Percentiles rank a stretch among this genome's conserved stretches.
These are phyloP conservation scores for Paradoxurus hermaphroditus DNA, from an alignment of 2,113 vertebrate genomes.

Conservation along the genomic window DNA sequence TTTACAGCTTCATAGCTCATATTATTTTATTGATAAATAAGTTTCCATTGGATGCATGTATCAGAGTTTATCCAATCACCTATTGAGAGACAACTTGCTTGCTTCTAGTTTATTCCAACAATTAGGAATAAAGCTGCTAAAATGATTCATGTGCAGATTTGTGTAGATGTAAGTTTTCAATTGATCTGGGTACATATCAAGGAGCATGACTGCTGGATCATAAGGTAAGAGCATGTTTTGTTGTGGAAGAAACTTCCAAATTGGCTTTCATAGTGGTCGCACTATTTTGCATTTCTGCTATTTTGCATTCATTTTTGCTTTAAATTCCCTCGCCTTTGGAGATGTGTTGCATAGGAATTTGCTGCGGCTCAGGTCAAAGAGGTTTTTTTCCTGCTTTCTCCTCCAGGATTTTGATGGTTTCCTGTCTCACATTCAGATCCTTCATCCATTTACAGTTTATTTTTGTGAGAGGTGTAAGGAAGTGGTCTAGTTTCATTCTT, in stretches of 20 bases:
- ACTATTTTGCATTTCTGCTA: neutral
- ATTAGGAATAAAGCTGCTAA: neutral
- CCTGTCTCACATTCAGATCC: too few species aligned
- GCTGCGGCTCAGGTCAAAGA: too few species aligned
- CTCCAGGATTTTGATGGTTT: too few species aligned
- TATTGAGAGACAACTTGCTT: neutral
- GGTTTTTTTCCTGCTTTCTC: too few species aligned
- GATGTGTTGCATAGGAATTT: too few species aligned
- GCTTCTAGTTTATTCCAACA: neutral
- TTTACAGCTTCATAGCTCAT: neutral
- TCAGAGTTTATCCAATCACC: neutral
- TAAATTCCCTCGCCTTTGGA: too few species aligned
- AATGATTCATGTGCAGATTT: neutral
- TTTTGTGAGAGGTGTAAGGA: too few species aligned
- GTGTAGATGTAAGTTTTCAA: neutral
- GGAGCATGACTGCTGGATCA: neutral
- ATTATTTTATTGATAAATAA: neutral
- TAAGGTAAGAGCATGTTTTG: neutral
- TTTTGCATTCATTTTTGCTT: neutral
- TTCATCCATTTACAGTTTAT: too few species aligned
- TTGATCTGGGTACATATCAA: neutral
- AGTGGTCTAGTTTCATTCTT: too few species aligned
- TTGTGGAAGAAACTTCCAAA: neutral
- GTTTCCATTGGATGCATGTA: neutral
- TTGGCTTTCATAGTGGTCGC: neutral